These are phyloP conservation scores for Anarhynchus alexandrinus DNA, from an alignment of 2,113 vertebrate species.

Conservation along the genomic window DNA sequence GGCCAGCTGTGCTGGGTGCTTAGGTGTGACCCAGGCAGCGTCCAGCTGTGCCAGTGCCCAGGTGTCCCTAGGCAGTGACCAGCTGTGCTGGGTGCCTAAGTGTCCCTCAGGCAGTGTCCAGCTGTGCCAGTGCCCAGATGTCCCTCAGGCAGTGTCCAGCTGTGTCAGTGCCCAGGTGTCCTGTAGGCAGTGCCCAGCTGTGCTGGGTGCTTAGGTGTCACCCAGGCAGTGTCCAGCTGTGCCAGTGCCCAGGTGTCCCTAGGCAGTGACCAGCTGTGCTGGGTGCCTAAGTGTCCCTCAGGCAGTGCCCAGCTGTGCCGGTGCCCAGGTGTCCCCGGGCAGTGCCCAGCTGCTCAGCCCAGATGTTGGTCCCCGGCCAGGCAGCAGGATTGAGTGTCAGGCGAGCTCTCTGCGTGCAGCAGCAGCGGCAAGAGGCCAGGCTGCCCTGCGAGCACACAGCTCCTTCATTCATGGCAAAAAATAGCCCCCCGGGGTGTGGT, in stretches of 20 bases:
- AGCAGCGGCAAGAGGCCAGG: background rate
- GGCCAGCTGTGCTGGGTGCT: background rate
- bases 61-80: background rate
- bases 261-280: background rate
- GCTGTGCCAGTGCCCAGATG: background rate
- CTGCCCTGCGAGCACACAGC: conserved; percentile 40
- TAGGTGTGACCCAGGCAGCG: background rate
- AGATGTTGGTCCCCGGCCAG: conserved; percentile 52
- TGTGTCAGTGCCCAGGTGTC: background rate
- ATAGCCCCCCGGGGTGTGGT: conserved; percentile 61
- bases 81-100: background rate
- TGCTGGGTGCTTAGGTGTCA: background rate
- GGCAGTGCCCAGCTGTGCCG: conserved; percentile 30
- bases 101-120: background rate
- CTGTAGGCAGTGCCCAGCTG: background rate
- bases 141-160: background rate
- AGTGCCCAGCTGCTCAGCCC: conserved; percentile 34
- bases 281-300: background rate
- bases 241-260: background rate
- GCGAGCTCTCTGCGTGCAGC: background rate
- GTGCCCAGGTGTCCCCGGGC: background rate
- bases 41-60: background rate
- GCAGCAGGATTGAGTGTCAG: conserved; percentile 33
- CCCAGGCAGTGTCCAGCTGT: background rate
- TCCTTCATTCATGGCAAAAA: conserved; percentile 62